Percentiles rank a stretch among this genome's conserved stretches.
Evolutionary conservation across 2,797 vertebrate genomes (phyloP).

Genomic region (Pipistrellus pygmaeus): DNA sequence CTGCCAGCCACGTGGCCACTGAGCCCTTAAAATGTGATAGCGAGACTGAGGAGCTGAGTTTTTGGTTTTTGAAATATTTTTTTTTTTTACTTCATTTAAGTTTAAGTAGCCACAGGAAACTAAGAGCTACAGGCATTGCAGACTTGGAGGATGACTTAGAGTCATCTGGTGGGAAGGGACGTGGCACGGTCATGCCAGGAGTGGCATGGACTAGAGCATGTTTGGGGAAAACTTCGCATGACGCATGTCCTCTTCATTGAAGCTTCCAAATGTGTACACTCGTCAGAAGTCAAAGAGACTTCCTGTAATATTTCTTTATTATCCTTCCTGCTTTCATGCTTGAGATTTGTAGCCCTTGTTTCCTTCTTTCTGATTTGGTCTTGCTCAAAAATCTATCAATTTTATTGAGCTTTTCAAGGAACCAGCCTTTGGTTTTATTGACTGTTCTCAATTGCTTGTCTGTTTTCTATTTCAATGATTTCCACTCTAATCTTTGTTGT

Average conservation of each 20-base stretch:
- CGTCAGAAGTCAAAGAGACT: background rate
- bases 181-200: background rate
- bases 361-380: background rate
- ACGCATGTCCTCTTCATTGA: background rate
- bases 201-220: background rate
- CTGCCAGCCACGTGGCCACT: background rate
- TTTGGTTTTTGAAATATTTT: background rate
- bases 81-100: background rate
- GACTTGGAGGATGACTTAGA: background rate
- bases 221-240: background rate
- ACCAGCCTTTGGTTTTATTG: slow-evolving; percentile 47
- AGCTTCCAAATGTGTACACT: background rate
- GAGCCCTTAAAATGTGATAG: background rate
- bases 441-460: slow-evolving; percentile 65
- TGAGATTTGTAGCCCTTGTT: background rate
- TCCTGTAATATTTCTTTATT: background rate
- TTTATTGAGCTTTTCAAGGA: slow-evolving; percentile 60
- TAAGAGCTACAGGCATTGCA: background rate
- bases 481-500: slow-evolving; percentile 25
- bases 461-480: slow-evolving; percentile 60
- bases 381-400: slow-evolving; percentile 35
- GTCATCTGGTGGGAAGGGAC: background rate
- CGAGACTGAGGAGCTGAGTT: background rate
- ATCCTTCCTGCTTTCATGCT: background rate
- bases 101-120: background rate